These are phyloP conservation scores for Thalassoma bifasciatum DNA, from an alignment of 2,113 vertebrate species.

Conservation along the genomic window DNA sequence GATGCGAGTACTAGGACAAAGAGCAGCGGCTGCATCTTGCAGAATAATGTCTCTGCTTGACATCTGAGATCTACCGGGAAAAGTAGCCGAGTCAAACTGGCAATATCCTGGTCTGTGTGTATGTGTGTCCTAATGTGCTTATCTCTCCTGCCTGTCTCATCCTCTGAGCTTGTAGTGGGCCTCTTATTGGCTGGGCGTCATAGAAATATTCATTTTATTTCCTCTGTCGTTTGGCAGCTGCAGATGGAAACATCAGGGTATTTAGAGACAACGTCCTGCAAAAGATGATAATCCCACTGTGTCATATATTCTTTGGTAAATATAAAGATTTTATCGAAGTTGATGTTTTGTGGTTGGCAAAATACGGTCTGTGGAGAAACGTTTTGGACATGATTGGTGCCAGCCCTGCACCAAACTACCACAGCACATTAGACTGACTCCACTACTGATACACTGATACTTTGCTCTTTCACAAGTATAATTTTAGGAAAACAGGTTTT, in stretches of 20 bases:
- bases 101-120: conserved; percentile 64
- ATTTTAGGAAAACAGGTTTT: too few relatives aligned
- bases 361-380: too few relatives aligned
- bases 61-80: conserved; percentile 33
- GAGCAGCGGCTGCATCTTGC: conserved; percentile 27
- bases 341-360: too few relatives aligned
- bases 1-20: not conserved
- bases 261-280: not conserved
- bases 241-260: conserved; percentile 25
- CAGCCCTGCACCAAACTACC: too few relatives aligned
- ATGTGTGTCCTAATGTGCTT: conserved; percentile 14
- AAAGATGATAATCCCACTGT: conserved; percentile 6
- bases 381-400: too few relatives aligned
- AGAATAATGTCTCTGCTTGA: conserved; percentile 55
- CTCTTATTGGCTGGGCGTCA: conserved; percentile 7
- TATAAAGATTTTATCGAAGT: not conserved
- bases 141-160: conserved; percentile 31
- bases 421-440: too few relatives aligned
- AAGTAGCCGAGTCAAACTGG: conserved; percentile 30
- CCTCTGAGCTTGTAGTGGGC: conserved; percentile 26
- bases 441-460: too few relatives aligned
- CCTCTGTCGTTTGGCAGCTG: conserved; percentile 26
- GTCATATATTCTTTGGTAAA: not conserved
- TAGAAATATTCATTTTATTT: conserved; percentile 33
- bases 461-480: too few relatives aligned